phyloP scores from a whole-genome alignment of 2,113 vertebrate species.

The Engystomops pustulosus region DNA sequence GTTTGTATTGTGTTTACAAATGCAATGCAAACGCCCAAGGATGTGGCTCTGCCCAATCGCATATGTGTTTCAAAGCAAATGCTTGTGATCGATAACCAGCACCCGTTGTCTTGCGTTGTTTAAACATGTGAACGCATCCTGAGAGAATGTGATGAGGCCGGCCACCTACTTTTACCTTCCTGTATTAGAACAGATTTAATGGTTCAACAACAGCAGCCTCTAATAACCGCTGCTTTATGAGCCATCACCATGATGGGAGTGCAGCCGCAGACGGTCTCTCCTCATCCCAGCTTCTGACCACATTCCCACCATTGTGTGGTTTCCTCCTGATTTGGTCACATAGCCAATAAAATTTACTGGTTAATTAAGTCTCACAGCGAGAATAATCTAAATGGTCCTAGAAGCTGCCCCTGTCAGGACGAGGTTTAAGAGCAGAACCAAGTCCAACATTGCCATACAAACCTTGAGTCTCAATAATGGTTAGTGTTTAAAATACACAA shows the following conservation, averaged over 20 bases:
- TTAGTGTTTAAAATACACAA: no score
- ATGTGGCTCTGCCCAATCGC: no score
- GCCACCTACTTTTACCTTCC: not conserved
- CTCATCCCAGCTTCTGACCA: not conserved
- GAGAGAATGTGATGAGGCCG: no score
- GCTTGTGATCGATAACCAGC: no score
- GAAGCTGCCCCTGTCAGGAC: not conserved
- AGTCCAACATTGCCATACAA: no score
- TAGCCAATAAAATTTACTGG: conserved; percentile 14
- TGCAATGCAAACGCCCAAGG: no score
- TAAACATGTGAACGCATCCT: no score
- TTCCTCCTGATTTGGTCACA: not conserved
- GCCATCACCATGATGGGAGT: not conserved
- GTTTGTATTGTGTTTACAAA: no score
- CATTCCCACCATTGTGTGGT: not conserved
- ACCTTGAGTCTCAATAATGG: no score
- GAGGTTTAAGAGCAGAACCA: no score
- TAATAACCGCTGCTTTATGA: not conserved
- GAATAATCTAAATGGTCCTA: not conserved
- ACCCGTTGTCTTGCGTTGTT: no score
- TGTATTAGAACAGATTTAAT: not conserved
- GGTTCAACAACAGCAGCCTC: not conserved
- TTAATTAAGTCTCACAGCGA: not conserved
- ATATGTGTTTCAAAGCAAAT: no score
- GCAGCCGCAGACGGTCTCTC: not conserved